Evolutionary conservation across 2,888 invertebrate species (phyloP), one percentile per base, ranked within the genome.

Genomic region (Gortyna flavago): DNA sequence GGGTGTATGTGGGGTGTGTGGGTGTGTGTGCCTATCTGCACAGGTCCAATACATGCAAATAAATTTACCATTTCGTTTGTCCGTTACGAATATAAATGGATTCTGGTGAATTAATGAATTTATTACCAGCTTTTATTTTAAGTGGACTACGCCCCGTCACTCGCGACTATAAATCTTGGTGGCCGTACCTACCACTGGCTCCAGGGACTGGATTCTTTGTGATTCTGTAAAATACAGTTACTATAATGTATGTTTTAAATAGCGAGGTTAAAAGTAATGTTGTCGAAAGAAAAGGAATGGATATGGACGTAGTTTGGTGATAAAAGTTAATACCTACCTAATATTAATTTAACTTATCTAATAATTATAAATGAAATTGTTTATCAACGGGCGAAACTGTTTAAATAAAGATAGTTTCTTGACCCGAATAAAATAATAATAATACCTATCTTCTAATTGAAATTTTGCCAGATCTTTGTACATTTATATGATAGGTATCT

Each of bases 91-190:
- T 89, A 92, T 89, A 91, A 92, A 92, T 92, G 91, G 91, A 88
- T 86, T 88, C 86, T 85, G 75, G 87, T 78, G 91, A 91, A 93
- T 92, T 93, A 93, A 93, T 92, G 91, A 92, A 92, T 92, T 92
- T 92, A 92, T 90, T 85, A 90, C 89, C 85, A 72, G 91, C 91
- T 92, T 91, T 92, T 92, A 92, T 91, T 91, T 91, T 87, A 90
- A 91, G 92, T 89, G 90, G 85, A 86, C 83, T 81, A 77, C 81
- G 87, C 81, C 81, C 89, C 88, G 89, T 87, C 92, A 89, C 84
- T 88, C 70, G 79, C 29, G 81, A 81, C 87, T 35, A 91, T 92
- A 88, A 91, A 92, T 92, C 91, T 92, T 87, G 72, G 66, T 76
- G 67, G 70, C 65, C 69, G 70, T 72, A 81, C 79, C 74, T 72